Evolutionary conservation across 2,888 invertebrate species (phyloP).

Genomic region (Teinopalpus imperialis): DNA sequence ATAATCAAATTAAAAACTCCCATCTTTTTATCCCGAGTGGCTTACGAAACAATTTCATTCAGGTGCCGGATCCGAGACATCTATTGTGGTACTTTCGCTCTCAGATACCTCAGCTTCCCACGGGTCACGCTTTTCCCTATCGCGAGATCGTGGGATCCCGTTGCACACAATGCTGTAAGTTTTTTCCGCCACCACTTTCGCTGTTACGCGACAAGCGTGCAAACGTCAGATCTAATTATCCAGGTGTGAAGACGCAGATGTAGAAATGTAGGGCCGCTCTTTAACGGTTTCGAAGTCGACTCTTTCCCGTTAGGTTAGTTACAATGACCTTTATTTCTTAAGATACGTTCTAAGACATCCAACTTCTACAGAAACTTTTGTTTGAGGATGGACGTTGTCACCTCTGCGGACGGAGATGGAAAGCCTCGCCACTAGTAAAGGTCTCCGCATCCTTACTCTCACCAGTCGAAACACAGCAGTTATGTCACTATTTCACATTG

Average conservation of each 20-base stretch:
- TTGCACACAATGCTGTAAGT: slow-evolving; percentile 67
- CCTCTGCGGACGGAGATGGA: no score
- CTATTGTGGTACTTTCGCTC: slow-evolving; percentile 71
- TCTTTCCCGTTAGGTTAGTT: no score
- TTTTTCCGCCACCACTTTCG: slow-evolving; percentile 73
- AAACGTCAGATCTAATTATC: slow-evolving; percentile 49
- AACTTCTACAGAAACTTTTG: no score
- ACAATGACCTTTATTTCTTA: no score
- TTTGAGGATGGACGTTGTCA: no score
- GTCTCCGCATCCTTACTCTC: no score
- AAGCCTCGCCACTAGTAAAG: no score
- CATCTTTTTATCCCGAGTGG: slow-evolving; percentile 32
- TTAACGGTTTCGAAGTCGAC: neutral
- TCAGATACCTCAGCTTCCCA: slow-evolving; percentile 65
- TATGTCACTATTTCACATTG: no score
- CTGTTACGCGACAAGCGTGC: slow-evolving; percentile 52
- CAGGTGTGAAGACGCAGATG: slow-evolving; percentile 21
- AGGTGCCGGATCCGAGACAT: slow-evolving; percentile 20
- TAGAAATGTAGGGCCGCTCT: neutral
- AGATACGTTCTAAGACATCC: no score
- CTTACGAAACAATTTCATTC: slow-evolving; percentile 20
- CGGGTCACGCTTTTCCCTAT: slow-evolving; percentile 74
- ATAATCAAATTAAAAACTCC: slow-evolving; percentile 18
- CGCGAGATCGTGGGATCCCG: slow-evolving; percentile 72
- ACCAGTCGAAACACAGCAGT: no score